Base-by-base conservation (phyloP, 1,140 invertebrate species). In the Pseudoatta argentina region DNA sequence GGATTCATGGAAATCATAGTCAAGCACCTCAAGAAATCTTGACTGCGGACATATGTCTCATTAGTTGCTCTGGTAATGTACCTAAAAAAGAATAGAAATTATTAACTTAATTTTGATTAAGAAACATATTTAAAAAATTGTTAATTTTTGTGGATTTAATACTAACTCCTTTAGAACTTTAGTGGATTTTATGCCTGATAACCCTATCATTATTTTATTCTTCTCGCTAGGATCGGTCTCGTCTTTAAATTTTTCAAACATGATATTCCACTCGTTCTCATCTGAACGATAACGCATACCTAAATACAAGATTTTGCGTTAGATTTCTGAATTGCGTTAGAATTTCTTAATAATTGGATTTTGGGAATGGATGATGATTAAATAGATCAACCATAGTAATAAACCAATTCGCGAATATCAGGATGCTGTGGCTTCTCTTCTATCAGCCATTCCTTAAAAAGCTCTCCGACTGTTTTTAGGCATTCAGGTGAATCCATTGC, bases 161-260 rank as follows among this genome's bases (percentile, higher is more conserved):
- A 91, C 92, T 93, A 95, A 98, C 97, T 96, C 97, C 90, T 96
- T 95, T 14, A 98, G 93, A 77, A 98, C 95, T 90, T 95, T 95
- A 4, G 95, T 94, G 66, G 97, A 96, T 39, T 96, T 95, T 2
- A 97, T 96, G 34, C 96, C 96, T 0, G 97, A 95, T 44, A 99
- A 95, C 7, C 97, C 97, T 7, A 94, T 92, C 92, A 98, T 96
- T 0, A 98, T 91, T 91, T 97, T 97, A 0, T 96, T 85, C 93
- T 97, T 98, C 92, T 98, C 98, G 73, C 97, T 96, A 0, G 97
- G 97, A 93, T 98, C 97, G n/a, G 95, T 95, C 93, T 98, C 98
- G 0, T 94, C 93, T 51, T 96, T 86, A 93, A 98, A 99, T 79
- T 96, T 95, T 1, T 97, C 72, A 96, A 98, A 98, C 85, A 99